These are phyloP conservation scores for Heliangelus exortis DNA, from an alignment of 2,797 vertebrate species.

Conservation along the genomic window DNA sequence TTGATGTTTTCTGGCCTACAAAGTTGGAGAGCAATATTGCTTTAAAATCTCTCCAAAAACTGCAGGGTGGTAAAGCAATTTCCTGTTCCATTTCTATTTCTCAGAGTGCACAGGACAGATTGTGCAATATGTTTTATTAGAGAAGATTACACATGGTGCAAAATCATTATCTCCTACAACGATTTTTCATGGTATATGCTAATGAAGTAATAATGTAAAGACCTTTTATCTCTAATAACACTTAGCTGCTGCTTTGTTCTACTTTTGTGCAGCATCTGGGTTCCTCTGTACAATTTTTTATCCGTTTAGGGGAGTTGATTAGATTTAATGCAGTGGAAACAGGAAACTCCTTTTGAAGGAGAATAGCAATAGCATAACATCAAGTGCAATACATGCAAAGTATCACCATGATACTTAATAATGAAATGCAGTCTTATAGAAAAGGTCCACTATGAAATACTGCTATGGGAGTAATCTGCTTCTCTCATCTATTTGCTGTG, in stretches of 20 bases:
- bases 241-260: slow-evolving; percentile 51
- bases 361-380: slow-evolving; percentile 46
- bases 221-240: slow-evolving; percentile 60
- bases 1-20: background rate
- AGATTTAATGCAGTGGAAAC: slow-evolving; percentile 37
- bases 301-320: slow-evolving; percentile 51
- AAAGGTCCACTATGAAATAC: background rate
- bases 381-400: slow-evolving; percentile 32
- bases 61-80: slow-evolving; percentile 33
- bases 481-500: background rate
- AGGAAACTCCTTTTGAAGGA: slow-evolving; percentile 32
- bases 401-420: slow-evolving; percentile 2
- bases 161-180: slow-evolving; percentile 57
- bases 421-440: background rate
- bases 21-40: slow-evolving; percentile 14
- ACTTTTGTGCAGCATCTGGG: slow-evolving; percentile 53
- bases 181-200: slow-evolving; percentile 63
- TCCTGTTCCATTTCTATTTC: slow-evolving; percentile 41
- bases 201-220: slow-evolving; percentile 65
- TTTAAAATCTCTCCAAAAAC: slow-evolving; percentile 21
- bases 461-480: background rate
- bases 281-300: slow-evolving; percentile 57
- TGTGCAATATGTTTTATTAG: slow-evolving; percentile 58
- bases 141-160: slow-evolving; percentile 47
- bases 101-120: slow-evolving; percentile 38